Evolutionary conservation across 2,797 vertebrate genomes (phyloP).

Genomic region (Leuciscus waleckii): DNA sequence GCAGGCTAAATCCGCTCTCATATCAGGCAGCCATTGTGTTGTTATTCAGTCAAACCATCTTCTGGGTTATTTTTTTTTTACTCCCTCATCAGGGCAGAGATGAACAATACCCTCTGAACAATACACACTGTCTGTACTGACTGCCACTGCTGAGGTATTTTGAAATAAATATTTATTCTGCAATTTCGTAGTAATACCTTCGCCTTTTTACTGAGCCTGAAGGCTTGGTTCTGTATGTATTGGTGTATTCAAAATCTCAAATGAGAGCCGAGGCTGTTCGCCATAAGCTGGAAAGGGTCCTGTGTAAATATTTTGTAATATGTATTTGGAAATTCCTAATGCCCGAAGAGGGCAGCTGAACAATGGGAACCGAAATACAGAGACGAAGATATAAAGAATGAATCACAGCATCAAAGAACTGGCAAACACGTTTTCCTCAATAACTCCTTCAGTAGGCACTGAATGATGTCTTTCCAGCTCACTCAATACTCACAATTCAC

Average conservation of each 20-base stretch:
- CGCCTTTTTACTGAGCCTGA: slow-evolving; percentile 18
- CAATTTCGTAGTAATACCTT: slow-evolving; percentile 36
- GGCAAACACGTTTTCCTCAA: neutral
- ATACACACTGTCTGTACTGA: slow-evolving; percentile 26
- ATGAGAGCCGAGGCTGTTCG: slow-evolving; percentile 23
- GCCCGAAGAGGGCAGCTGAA: neutral
- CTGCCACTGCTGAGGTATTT: slow-evolving; percentile 31
- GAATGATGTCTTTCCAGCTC: neutral
- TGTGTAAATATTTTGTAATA: slow-evolving; percentile 32
- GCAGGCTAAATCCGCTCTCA: slow-evolving; percentile 10
- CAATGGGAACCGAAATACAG: slow-evolving; percentile 9
- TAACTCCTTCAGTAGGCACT: slow-evolving; percentile 4
- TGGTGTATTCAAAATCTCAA: slow-evolving; percentile 27
- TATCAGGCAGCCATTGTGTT: slow-evolving; percentile 14
- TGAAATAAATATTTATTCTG: slow-evolving; percentile 51
- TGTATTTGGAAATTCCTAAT: slow-evolving; percentile 14
- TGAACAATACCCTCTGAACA: slow-evolving; percentile 20
- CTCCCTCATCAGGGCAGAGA: slow-evolving; percentile 30
- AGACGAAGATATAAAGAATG: slow-evolving; percentile 15
- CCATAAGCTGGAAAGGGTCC: slow-evolving; percentile 1
- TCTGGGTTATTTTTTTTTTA: neutral
- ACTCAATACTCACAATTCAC: neutral
- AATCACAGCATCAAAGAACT: slow-evolving; percentile 6
- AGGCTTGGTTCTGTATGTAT: slow-evolving; percentile 18
- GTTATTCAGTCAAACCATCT: slow-evolving; percentile 23